Conservation (phyloP, 2,797 vertebrate genomes). For the Caiman crocodilus region DNA sequence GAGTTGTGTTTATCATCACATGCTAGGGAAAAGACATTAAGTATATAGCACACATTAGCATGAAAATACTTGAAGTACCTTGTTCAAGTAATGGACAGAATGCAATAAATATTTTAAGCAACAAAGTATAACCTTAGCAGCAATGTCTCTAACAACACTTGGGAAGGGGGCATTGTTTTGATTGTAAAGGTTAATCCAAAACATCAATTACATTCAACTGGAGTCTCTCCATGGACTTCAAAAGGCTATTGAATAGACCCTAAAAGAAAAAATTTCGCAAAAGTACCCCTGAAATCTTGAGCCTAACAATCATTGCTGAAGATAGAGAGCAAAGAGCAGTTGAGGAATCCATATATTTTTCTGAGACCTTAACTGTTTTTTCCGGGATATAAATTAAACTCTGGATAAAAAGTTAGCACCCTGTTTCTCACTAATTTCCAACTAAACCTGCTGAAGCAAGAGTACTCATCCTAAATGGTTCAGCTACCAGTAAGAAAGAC, state of each 20-base stretch:
- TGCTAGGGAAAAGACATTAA: background rate
- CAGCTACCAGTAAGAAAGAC: background rate
- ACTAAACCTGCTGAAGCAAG: background rate
- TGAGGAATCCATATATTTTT: background rate
- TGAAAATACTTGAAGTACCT: background rate
- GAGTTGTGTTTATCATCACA: background rate
- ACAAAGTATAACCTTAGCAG: fast-evolving
- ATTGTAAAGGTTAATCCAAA: background rate
- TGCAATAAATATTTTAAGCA: background rate
- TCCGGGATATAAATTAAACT: background rate
- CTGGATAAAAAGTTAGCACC: background rate
- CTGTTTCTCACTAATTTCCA: background rate
- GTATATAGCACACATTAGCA: background rate
- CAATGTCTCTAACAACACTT: background rate
- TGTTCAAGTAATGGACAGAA: background rate
- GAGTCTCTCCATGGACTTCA: background rate
- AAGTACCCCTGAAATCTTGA: background rate
- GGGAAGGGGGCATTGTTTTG: background rate
- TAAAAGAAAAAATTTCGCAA: background rate
- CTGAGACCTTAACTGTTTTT: background rate
- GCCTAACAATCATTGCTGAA: background rate
- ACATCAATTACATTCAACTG: background rate
- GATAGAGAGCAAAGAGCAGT: background rate
- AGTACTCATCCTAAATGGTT: constrained; percentile 15
- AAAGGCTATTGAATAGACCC: background rate